Base-by-base conservation (phyloP, 2,797 vertebrate genomes). In the Acipenser transmontanus region DNA sequence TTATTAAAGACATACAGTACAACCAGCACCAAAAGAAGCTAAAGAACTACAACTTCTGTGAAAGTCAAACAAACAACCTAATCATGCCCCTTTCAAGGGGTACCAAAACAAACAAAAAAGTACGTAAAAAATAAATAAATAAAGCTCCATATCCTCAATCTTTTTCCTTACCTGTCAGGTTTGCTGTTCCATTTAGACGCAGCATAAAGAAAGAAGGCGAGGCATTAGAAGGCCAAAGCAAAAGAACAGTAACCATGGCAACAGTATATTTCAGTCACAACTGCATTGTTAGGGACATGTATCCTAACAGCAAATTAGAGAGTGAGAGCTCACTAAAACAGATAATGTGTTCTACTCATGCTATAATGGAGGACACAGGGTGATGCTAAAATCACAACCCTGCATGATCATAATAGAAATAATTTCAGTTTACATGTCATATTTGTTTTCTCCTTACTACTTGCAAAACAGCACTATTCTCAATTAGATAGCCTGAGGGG, bases 121-220 rank as follows among this genome's bases (percentile, higher is more conserved):
- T 4, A 34, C 1, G 34, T 34, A 34, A 34, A 34, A 34, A 34
- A 34, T 3, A 34, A 34, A 34, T 34, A 34, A 34, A 34, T 34
- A 34, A 34, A 34, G 34, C 34, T 34, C 34, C 34, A 34, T 34
- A 34, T 34, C 34, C 34, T 34, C 34, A 34, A 34, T 34, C 34
- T 34, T 8, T 12, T 13, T 80, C 87, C 95, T 98, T 94, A 99
- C 97, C 96, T 98, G 95, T 98, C 97, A 75, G 97, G 97, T 92
- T 98, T 98, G 93, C 97, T 99, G 93, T 91, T 98, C 95, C 96
- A 91, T 91, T 90, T 89, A 93, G 91, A 82, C 88, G 94, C 91
- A 84, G 87, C 86, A 93, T 86, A 83, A 70, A 84, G 79, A 77
- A 83, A 83, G 80, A 90, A 85, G 85, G 87, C 90, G 89, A 83